A percentile compares a stretch with the other conserved stretches of the same genome.
These are phyloP conservation scores for Notothenia coriiceps DNA, from an alignment of 2,113 vertebrate genomes.

Conservation along the genomic window DNA sequence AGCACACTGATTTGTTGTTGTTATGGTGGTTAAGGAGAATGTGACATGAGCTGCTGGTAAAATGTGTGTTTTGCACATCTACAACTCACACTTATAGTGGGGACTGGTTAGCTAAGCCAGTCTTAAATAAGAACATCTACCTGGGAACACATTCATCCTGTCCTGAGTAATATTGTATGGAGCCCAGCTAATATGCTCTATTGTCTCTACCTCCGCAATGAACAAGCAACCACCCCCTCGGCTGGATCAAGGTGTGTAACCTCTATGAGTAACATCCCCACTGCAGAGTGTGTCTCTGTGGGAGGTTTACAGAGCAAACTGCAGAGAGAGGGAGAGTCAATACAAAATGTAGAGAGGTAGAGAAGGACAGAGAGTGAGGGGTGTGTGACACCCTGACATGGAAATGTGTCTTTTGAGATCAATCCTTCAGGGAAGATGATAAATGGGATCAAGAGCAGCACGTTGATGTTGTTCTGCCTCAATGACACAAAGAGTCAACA, in stretches of 20 bases:
- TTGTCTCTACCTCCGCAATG: neutral
- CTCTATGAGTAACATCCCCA: neutral
- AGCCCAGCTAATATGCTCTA: neutral
- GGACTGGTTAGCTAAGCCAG: neutral
- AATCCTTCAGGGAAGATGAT: conserved; percentile 41
- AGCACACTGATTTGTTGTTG: neutral
- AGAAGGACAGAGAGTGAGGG: conserved; percentile 3
- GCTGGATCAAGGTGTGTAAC: conserved; percentile 9
- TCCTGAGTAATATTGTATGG: neutral
- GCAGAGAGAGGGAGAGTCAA: neutral
- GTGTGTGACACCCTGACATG: neutral
- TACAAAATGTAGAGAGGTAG: neutral
- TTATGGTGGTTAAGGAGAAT: neutral
- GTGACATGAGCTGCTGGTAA: neutral
- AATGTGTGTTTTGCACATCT: neutral
- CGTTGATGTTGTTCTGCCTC: conserved; percentile 36
- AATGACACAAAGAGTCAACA: conserved; percentile 42
- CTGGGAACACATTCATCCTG: neutral
- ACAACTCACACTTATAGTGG: neutral
- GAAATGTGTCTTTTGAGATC: conserved; percentile 18
- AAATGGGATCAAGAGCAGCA: conserved; percentile 38
- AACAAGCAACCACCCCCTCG: neutral
- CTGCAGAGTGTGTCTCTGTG: conserved; percentile 5
- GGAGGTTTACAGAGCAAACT: conserved; percentile 9
- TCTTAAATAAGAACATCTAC: neutral